phyloP scores from a whole-genome alignment of 2,888 invertebrate species.

The Amiota minor region DNA sequence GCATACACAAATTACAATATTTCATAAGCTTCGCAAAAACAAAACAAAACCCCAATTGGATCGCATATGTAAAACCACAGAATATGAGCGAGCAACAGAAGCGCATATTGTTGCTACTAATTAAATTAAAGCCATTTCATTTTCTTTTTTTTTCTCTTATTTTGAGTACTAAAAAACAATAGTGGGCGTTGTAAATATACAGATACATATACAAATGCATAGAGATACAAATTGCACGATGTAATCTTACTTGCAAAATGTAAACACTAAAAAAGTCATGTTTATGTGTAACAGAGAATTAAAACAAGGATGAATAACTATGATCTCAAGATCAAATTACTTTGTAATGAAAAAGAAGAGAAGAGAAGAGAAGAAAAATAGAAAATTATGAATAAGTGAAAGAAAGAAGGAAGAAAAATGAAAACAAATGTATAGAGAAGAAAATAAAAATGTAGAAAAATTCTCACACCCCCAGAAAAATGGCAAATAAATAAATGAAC shows the following conservation, averaged over 20 bases:
- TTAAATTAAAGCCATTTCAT: constrained; percentile 66
- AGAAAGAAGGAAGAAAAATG: neutral
- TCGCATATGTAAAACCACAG: constrained; percentile 7
- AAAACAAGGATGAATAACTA: too few species aligned
- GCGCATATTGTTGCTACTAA: constrained; percentile 61
- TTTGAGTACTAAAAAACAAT: constrained; percentile 36
- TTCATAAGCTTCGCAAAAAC: too few species aligned
- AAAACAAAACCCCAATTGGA: constrained; percentile 6
- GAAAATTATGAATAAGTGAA: too few species aligned
- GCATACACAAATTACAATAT: too few species aligned
- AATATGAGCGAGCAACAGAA: neutral
- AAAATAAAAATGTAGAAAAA: neutral
- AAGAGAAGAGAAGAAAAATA: too few species aligned
- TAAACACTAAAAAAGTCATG: neutral
- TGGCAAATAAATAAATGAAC: too few species aligned
- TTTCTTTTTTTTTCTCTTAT: constrained; percentile 34
- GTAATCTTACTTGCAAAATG: neutral
- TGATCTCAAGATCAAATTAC: constrained; percentile 36
- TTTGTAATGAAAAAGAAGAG: constrained; percentile 34
- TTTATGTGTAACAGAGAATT: too few species aligned
- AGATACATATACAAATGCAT: too few species aligned
- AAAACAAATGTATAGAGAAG: neutral
- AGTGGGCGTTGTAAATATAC: neutral
- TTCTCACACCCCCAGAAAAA: constrained; percentile 17
- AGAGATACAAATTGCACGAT: too few species aligned